phyloP scores from a whole-genome alignment of 2,797 vertebrate species.

The Chaetodon trifasciatus region DNA sequence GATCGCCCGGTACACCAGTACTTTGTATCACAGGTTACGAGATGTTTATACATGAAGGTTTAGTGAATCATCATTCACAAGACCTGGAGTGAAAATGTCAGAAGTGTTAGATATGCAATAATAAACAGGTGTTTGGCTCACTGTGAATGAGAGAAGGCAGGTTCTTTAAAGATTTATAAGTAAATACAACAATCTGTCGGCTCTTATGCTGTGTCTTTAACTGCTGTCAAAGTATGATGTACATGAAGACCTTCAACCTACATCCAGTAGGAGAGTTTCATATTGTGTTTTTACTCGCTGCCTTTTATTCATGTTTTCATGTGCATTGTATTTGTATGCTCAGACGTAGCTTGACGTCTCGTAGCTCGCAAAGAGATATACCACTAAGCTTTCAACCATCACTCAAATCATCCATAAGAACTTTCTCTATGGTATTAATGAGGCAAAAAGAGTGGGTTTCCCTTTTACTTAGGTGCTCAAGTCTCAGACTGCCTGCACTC shows the following conservation, averaged over 20 bases:
- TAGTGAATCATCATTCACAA: constrained; percentile 27
- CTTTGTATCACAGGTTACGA: constrained; percentile 26
- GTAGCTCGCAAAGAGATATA: not conserved
- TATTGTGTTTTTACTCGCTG: constrained; percentile 1
- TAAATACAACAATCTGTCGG: not conserved
- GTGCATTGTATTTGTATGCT: not conserved
- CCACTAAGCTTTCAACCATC: constrained; percentile 43
- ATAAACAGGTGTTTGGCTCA: constrained; percentile 25
- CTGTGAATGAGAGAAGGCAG: constrained; percentile 1
- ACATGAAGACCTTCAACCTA: not conserved
- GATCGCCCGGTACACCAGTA: not conserved
- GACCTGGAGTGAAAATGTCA: constrained; percentile 18
- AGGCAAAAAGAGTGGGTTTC: constrained; percentile 25
- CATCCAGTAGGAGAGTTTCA: constrained; percentile 1
- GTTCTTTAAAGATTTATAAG: constrained; percentile 22
- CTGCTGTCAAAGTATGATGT: not conserved
- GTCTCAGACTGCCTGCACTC: constrained; percentile 27
- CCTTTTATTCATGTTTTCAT: not conserved
- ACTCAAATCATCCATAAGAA: constrained; percentile 29
- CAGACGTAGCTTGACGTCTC: constrained; percentile 34
- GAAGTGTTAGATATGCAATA: constrained; percentile 24
- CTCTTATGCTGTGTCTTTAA: not conserved
- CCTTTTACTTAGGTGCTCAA: constrained; percentile 7
- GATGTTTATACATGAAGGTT: constrained; percentile 32
- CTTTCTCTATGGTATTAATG: constrained; percentile 36